Evolutionary conservation across 2,888 invertebrate species (phyloP), one percentile per base, ranked within the genome.

Genomic region (Cecidostiba fungosa): DNA sequence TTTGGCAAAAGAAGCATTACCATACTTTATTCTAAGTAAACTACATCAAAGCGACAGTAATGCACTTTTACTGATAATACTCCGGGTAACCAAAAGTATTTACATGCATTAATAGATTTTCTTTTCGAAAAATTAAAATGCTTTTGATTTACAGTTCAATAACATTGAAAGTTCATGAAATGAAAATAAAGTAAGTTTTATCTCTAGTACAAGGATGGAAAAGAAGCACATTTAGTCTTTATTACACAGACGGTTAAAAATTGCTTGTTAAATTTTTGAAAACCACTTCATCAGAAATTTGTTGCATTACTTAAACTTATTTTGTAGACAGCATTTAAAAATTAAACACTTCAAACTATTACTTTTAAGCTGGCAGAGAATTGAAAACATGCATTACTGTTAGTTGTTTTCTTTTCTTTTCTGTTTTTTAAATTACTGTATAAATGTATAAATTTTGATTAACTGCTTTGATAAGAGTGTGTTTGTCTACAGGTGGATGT

Each of bases 1-100:
- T 86, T 81, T 86, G 39, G 74, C 66, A 82, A 86, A 85, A 81
- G 77, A 85, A 87, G 80, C 77, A 86, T 78, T 86, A 86, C 79
- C 82, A 84, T 59, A 59, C 23, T 84, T 86, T 84, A 76, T 84
- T 59, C 82, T 86, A 86, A 43, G 16, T 72, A 78, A 72, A 85
- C 84, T 86, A 85, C 82, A 23, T 85, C 26, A 79, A 86, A 86
- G 86, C 84, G 66, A 79, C 70, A 84, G 76, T 80, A 76, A 86
- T 77, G 82, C 26, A 26, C 72, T 69, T 80, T 82, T 76, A 85
- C 70, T 77, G 69, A 80, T 73, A 79, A 77, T 82, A 84, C 84
- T 84, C 39, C 72, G 47, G 23, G 76, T 72, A 85, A 86, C 82
- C 79, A 85, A 77, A 85, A 86, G 81, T 70, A 72, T n/a, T 73